Evolutionary conservation across 1,140 invertebrate species (phyloP).

Genomic region (Drosophila ohnishii): DNA sequence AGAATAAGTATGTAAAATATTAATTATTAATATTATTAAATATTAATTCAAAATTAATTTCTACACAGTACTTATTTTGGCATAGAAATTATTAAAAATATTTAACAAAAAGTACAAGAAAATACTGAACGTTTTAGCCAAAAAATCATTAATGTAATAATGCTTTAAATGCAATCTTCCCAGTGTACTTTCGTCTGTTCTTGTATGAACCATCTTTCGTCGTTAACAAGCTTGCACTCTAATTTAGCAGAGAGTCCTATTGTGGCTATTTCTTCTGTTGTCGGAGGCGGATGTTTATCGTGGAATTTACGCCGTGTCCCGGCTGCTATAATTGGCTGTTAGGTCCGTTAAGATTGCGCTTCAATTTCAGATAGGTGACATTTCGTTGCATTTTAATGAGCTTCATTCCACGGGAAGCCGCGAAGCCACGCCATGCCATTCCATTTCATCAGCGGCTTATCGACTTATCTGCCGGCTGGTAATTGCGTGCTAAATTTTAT

Average conservation of each 20-base stretch:
- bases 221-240: slow-evolving; percentile 78
- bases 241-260: slow-evolving; percentile 58
- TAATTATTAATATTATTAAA: no score
- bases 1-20: no score
- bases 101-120: neutral
- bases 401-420: slow-evolving; percentile 49
- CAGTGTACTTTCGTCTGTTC: slow-evolving; percentile 12
- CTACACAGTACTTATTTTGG: neutral
- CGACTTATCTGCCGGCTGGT: slow-evolving; percentile 65
- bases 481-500: slow-evolving; percentile 79
- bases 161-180: no score
- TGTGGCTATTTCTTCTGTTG: slow-evolving; percentile 37
- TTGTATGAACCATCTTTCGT: slow-evolving; percentile 61
- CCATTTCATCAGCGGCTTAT: slow-evolving; percentile 32
- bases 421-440: slow-evolving; percentile 41
- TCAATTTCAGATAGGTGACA: slow-evolving; percentile 81
- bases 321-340: slow-evolving; percentile 67
- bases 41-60: no score
- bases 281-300: slow-evolving; percentile 60
- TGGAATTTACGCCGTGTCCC: slow-evolving; percentile 63
- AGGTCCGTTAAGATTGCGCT: slow-evolving; percentile 67
- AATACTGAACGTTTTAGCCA: neutral
- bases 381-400: slow-evolving; percentile 82
- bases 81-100: neutral
- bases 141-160: neutral